A percentile compares a stretch with the other conserved stretches of the same genome.
These are phyloP conservation scores for Epinephelus coioides DNA, from an alignment of 2,797 vertebrate species.

Conservation along the genomic window DNA sequence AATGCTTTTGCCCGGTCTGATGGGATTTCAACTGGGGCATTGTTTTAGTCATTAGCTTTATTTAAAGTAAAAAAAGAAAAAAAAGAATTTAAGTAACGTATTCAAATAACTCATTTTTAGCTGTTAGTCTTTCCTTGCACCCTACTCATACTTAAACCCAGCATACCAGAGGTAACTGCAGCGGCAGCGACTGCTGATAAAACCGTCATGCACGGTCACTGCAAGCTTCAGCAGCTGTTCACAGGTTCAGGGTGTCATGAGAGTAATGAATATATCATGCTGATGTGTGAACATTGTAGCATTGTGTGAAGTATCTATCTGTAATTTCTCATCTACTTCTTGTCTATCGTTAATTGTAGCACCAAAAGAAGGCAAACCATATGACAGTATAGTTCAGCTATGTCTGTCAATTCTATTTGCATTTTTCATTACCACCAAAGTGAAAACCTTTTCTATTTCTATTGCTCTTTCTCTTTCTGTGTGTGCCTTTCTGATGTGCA, in stretches of 20 bases:
- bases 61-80: neutral
- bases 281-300: neutral
- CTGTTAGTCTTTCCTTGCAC: neutral
- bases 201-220: neutral
- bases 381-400: neutral
- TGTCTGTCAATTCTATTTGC: neutral
- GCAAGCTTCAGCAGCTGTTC: constrained; percentile 1
- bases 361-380: too few species aligned
- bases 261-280: neutral
- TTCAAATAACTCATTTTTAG: neutral
- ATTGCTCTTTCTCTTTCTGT: too few species aligned
- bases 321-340: too few species aligned
- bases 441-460: too few species aligned
- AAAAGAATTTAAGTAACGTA: too few species aligned
- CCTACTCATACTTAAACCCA: neutral
- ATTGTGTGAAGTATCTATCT: neutral
- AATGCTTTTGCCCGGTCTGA: neutral
- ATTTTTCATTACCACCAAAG: neutral
- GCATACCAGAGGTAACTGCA: neutral
- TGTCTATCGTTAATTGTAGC: too few species aligned
- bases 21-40: neutral
- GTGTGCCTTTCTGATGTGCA: too few species aligned
- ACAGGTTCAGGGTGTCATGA: constrained; percentile 24
- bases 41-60: neutral
- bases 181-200: neutral